A percentile compares a stretch with the other conserved stretches of the same genome.
These are phyloP conservation scores for Paramormyrops kingsleyae DNA, from an alignment of 2,113 vertebrate species.

Conservation along the genomic window DNA sequence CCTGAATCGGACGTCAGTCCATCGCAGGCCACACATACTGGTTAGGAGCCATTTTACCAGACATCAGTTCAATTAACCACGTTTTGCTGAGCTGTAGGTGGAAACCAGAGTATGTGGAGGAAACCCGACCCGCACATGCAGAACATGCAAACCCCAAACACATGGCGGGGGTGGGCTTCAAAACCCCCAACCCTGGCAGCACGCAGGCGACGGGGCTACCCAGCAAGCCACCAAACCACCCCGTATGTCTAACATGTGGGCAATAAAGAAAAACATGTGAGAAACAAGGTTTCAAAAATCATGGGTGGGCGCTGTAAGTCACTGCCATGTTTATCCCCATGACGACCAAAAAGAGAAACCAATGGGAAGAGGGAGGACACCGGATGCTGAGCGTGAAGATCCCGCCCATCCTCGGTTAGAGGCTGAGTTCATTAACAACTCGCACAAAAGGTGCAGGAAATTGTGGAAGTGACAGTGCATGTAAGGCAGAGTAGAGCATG, in stretches of 20 bases:
- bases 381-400: background rate
- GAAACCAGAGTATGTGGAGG: background rate
- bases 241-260: background rate
- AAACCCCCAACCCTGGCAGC: background rate
- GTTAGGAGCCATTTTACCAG: background rate
- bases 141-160: background rate
- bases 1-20: background rate
- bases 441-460: constrained; percentile 26
- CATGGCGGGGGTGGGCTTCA: background rate
- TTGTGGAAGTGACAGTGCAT: constrained; percentile 39
- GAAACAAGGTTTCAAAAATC: background rate
- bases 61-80: background rate
- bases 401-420: background rate
- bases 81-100: background rate
- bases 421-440: background rate
- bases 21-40: background rate
- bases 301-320: background rate
- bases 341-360: background rate
- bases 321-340: background rate
- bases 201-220: background rate
- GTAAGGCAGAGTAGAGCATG: constrained; percentile 30
- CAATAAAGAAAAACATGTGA: background rate
- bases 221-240: background rate
- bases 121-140: background rate
- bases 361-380: background rate